A percentile compares a stretch with the other conserved stretches of the same genome.
Evolutionary conservation across 2,797 vertebrate genomes (phyloP).

Genomic region (Graptemys geographica): DNA sequence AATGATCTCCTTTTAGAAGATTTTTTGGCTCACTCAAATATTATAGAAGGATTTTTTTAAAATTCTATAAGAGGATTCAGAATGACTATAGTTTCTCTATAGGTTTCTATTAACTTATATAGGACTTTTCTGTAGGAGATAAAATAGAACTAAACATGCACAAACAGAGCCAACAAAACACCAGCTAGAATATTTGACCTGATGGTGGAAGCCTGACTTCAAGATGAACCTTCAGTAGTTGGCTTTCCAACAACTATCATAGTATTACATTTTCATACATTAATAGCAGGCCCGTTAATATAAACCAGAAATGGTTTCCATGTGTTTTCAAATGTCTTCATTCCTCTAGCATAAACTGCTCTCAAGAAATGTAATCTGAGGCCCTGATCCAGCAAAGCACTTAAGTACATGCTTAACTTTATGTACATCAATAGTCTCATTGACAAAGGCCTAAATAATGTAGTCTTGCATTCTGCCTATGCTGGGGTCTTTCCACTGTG

Average conservation of each 20-base stretch:
- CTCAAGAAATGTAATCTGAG: slow-evolving; percentile 21
- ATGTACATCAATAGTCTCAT: background rate
- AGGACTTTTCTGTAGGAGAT: background rate
- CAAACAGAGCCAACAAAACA: background rate
- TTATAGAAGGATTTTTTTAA: background rate
- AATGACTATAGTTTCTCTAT: background rate
- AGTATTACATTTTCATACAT: slow-evolving; percentile 26
- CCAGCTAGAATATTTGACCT: background rate
- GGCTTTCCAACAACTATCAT: slow-evolving; percentile 18
- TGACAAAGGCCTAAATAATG: background rate
- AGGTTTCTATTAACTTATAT: background rate
- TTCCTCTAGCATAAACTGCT: slow-evolving; percentile 24
- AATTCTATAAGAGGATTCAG: background rate
- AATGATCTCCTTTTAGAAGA: background rate
- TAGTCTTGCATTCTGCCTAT: background rate
- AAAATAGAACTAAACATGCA: background rate
- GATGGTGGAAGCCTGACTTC: background rate
- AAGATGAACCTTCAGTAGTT: background rate
- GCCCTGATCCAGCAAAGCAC: background rate
- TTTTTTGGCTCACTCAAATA: background rate
- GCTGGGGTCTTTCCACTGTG: background rate
- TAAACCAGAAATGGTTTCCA: slow-evolving; percentile 43
- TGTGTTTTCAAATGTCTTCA: background rate
- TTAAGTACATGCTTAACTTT: background rate
- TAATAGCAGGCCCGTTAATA: slow-evolving; percentile 29